Base-by-base conservation (phyloP, 1,140 invertebrate genomes). In the Antheraea mylitta region DNA sequence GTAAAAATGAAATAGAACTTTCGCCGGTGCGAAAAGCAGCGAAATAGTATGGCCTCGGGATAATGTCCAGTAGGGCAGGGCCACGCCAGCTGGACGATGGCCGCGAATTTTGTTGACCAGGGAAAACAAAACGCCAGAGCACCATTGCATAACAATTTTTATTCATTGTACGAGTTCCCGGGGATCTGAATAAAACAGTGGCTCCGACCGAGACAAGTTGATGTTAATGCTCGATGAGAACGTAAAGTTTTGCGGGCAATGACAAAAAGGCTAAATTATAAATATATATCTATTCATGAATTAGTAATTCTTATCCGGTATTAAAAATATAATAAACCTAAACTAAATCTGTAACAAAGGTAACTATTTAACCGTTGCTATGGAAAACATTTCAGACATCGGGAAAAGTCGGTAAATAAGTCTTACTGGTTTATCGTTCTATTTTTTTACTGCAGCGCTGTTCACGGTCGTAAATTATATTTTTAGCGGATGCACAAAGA, bases 111-210 rank as follows among this genome's bases (percentile, higher is more conserved):
- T 75, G 81, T 86, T 86, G 86, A 87, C 82, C 83, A 81, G 79
- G 83, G 83, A 83, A 86, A 80, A 73, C 71, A 77, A 78, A 81
- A 77, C 67, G 72, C 77, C 78, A 79, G 22, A 30, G 22, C 22
- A 4, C 70, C 74, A 82, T 79, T 76, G 64, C 78, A 83, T 76
- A 81, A 83, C 71, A 79, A 78, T 85, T 82, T 86, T 80, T 82
- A 18, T 58, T 86, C 80, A 86, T 85, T 84, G 82, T 81, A 80
- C 70, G 69, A 76, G 76, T 72, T 82, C 84, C 80, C 81, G 72
- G 76, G 83, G 22, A 79, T 64, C 75, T 85, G 81, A 85, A 87
- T 86, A 87, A 85, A 89, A 89, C 81, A 87, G 77, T 80, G 81
- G 79, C 76, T 73, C 77, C 77, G 83, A 74, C 77, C 76, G 77